phyloP scores from a whole-genome alignment of 2,888 invertebrate genomes.

The Amphiduros pacificus region DNA sequence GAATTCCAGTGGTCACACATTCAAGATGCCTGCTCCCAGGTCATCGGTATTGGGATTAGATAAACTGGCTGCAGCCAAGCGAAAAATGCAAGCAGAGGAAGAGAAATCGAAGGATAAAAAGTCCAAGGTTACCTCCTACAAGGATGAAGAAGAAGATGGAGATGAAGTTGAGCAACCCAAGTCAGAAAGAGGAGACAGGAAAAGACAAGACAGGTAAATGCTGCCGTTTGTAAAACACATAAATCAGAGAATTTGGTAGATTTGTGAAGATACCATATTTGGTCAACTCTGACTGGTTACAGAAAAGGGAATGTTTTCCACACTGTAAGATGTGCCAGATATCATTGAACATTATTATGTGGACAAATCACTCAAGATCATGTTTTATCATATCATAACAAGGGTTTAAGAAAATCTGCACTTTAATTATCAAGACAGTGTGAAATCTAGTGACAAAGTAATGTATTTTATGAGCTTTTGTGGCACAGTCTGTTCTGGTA shows the following conservation, averaged over 20 bases:
- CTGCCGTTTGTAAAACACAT: too few species aligned
- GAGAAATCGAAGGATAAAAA: conserved; percentile 33
- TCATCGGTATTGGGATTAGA: conserved; percentile 60
- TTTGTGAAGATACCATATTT: too few species aligned
- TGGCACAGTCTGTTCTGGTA: neutral
- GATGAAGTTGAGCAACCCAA: conserved; percentile 17
- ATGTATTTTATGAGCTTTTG: neutral
- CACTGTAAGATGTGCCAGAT: too few species aligned
- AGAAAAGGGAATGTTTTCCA: too few species aligned
- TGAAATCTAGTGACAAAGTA: neutral
- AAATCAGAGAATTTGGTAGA: too few species aligned
- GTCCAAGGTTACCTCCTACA: conserved; percentile 47
- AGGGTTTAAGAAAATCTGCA: too few species aligned
- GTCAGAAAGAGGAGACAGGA: conserved; percentile 4
- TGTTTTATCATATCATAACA: too few species aligned
- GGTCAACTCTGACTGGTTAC: too few species aligned
- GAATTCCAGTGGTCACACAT: conserved; percentile 15
- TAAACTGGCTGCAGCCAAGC: conserved; percentile 57
- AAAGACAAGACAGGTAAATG: too few species aligned
- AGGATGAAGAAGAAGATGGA: conserved; percentile 38
- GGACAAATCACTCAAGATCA: too few species aligned
- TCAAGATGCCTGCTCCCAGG: conserved; percentile 24
- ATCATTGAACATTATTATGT: too few species aligned
- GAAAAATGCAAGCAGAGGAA: conserved; percentile 35
- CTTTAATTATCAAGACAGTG: too few species aligned